These are phyloP conservation scores for Mycalesis mineus DNA, from an alignment of 2,888 invertebrate genomes.

Conservation along the genomic window DNA sequence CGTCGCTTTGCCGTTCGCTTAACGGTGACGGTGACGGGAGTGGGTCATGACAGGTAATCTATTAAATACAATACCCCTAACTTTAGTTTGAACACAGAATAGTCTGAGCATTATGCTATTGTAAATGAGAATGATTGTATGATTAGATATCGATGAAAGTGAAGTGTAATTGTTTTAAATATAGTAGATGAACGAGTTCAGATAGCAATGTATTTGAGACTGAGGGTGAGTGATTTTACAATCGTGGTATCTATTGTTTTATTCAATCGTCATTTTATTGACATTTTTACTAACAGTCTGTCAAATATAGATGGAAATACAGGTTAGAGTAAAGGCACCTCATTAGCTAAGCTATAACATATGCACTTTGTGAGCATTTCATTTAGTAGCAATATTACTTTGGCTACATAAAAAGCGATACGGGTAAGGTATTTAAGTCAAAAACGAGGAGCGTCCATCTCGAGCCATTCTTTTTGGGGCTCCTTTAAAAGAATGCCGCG, in stretches of 20 bases:
- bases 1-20: background rate
- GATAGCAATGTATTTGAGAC: no score
- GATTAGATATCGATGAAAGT: background rate
- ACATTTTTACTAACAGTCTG: no score
- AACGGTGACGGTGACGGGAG: background rate
- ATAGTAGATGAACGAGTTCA: no score
- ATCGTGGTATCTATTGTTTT: no score
- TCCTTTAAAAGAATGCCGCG: conserved; percentile 74
- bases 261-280: no score
- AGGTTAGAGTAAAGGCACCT: no score
- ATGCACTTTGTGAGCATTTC: conserved; percentile 4
- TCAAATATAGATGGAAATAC: no score
- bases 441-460: conserved; percentile 61
- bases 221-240: no score
- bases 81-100: background rate
- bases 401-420: conserved; percentile 52
- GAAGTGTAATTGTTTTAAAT: no score
- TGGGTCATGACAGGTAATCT: background rate
- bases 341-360: background rate
- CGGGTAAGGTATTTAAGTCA: conserved; percentile 61
- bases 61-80: background rate
- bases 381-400: conserved; percentile 47
- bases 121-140: background rate
- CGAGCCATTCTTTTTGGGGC: conserved; percentile 63
- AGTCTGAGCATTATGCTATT: background rate